These are phyloP conservation scores for Grus americana DNA, from an alignment of 2,113 vertebrate species.

Conservation along the genomic window DNA sequence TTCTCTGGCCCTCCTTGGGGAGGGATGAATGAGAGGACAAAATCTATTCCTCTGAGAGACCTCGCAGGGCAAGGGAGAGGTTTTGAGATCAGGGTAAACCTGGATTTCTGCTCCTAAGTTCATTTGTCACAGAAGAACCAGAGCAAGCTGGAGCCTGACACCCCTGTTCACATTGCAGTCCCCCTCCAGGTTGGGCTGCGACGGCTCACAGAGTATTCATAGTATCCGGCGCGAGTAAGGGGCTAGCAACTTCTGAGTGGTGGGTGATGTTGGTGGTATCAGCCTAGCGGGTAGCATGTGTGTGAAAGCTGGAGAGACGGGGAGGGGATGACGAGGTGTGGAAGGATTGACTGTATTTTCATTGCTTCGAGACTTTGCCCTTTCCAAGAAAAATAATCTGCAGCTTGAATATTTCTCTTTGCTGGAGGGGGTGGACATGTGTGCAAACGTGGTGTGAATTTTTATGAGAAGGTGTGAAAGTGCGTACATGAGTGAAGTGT, in stretches of 20 bases:
- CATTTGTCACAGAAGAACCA: not conserved
- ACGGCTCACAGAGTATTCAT: not conserved
- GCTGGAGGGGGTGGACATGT: conserved; percentile 64
- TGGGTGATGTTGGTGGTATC: conserved; percentile 57
- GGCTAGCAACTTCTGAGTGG: conserved; percentile 22
- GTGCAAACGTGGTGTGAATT: conserved; percentile 71
- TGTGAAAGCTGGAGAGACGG: conserved; percentile 28
- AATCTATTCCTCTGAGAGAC: not conserved
- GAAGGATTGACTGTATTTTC: conserved; percentile 67
- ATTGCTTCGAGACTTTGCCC: conserved; percentile 57
- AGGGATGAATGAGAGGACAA: not conserved
- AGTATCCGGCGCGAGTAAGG: not conserved
- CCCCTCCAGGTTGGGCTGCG: not conserved
- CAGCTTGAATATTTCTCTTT: conserved; percentile 69
- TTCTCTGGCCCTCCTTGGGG: not conserved
- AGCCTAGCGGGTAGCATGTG: conserved; percentile 43
- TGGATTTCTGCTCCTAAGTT: not conserved
- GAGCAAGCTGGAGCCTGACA: not conserved
- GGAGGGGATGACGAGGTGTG: conserved; percentile 49
- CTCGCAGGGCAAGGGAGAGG: not conserved
- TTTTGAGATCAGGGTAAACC: not conserved
- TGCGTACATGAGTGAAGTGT: conserved; percentile 60
- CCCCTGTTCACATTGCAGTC: not conserved
- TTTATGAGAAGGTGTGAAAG: conserved; percentile 68
- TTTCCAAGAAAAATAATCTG: conserved; percentile 73